Percentiles rank a stretch among this genome's conserved stretches.
phyloP scores from a whole-genome alignment of 2,113 vertebrate species.

The Oreochromis niloticus region DNA sequence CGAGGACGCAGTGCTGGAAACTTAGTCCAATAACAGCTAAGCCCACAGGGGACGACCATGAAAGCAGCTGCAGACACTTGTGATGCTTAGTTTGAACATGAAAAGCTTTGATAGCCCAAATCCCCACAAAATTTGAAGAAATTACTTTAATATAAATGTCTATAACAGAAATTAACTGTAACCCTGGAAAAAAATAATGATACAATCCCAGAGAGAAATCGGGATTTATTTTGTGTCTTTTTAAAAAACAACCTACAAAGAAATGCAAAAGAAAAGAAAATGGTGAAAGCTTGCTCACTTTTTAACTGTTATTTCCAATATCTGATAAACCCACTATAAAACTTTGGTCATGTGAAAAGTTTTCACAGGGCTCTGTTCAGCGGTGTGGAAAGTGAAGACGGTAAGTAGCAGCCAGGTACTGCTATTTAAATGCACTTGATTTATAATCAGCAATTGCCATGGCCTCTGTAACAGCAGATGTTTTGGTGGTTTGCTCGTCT shows the following conservation, averaged over 20 bases:
- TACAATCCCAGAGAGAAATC: background rate
- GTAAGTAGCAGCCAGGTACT: background rate
- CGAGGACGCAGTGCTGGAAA: background rate
- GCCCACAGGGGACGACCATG: background rate
- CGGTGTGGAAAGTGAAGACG: background rate
- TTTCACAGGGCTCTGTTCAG: background rate
- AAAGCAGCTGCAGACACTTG: background rate
- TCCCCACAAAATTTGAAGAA: background rate
- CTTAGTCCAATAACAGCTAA: background rate
- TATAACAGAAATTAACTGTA: background rate
- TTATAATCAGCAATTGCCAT: background rate
- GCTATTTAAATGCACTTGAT: background rate
- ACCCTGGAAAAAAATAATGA: background rate
- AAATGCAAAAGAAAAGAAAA: background rate
- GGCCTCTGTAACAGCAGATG: background rate
- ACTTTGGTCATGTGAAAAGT: background rate
- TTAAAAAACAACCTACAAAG: background rate
- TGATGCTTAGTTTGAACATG: background rate
- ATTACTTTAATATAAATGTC: background rate
- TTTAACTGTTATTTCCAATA: background rate
- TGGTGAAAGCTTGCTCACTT: background rate
- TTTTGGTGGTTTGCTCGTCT: background rate
- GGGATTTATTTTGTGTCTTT: background rate
- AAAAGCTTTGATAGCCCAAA: background rate
- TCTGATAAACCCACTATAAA: accelerated